These are phyloP conservation scores for Drosophila neutralis DNA, from an alignment of 2,888 invertebrate genomes.

Conservation along the genomic window DNA sequence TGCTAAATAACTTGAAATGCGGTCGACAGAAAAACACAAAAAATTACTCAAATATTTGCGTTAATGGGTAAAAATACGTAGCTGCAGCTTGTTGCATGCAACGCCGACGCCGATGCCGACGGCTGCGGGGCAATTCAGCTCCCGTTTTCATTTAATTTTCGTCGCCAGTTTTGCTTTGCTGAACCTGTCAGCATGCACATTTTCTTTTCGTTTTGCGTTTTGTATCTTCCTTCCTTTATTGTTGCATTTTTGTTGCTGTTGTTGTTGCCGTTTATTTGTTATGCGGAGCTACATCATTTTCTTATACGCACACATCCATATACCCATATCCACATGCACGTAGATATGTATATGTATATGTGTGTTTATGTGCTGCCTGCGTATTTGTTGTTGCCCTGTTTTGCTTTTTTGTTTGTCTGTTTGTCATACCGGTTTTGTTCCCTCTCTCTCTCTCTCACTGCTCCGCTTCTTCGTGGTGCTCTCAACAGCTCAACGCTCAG, in stretches of 20 bases:
- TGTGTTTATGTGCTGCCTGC: slow-evolving; percentile 22
- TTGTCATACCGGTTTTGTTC: slow-evolving; percentile 70
- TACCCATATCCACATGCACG: background rate
- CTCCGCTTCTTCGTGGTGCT: slow-evolving; percentile 25
- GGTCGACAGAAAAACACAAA: slow-evolving; percentile 45
- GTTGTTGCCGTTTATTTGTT: slow-evolving; percentile 34
- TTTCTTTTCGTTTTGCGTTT: slow-evolving; percentile 56
- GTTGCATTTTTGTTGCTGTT: slow-evolving; percentile 51
- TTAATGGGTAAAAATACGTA: slow-evolving; percentile 67
- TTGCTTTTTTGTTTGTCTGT: slow-evolving; percentile 59
- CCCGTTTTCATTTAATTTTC: slow-evolving; percentile 61
- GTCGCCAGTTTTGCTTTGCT: slow-evolving; percentile 51
- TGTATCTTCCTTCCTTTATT: slow-evolving; percentile 45
- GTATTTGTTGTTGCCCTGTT: slow-evolving; percentile 55
- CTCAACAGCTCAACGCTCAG: slow-evolving; percentile 18
- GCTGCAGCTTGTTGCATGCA: slow-evolving; percentile 69
- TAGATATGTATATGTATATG: slow-evolving; percentile 1
- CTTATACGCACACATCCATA: slow-evolving; percentile 37
- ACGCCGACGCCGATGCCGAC: slow-evolving; percentile 28
- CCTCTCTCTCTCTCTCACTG: slow-evolving; percentile 19
- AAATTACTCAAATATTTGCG: slow-evolving; percentile 67
- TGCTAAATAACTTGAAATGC: slow-evolving; percentile 56
- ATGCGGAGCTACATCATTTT: slow-evolving; percentile 49
- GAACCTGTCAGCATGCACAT: slow-evolving; percentile 64
- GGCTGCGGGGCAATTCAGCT: slow-evolving; percentile 48